Evolutionary conservation across 2,888 invertebrate species (phyloP).

Genomic region (Sesia apiformis): DNA sequence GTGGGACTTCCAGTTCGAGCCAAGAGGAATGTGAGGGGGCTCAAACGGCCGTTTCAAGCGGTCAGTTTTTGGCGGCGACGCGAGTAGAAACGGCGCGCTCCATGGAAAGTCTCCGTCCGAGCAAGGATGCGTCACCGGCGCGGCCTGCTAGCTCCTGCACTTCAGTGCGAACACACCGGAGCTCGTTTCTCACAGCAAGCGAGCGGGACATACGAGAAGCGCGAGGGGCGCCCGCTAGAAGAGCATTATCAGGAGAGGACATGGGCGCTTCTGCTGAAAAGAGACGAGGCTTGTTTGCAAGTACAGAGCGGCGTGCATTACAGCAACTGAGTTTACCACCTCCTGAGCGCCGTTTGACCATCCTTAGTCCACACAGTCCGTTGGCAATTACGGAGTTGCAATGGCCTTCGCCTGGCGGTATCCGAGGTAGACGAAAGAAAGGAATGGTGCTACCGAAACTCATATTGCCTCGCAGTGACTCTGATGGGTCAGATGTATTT

Average conservation of each 20-base stretch:
- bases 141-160: slow-evolving; percentile 69
- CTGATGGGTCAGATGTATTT: slow-evolving; percentile 80
- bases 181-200: slow-evolving; percentile 79
- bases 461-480: slow-evolving; percentile 83
- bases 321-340: slow-evolving; percentile 83
- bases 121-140: slow-evolving; percentile 70
- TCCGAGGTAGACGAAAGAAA: slow-evolving; percentile 79
- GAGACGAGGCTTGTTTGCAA: slow-evolving; percentile 79
- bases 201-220: slow-evolving; percentile 80
- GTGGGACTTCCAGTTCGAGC: slow-evolving; percentile 79
- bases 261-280: slow-evolving; percentile 78
- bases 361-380: slow-evolving; percentile 87
- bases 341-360: slow-evolving; percentile 80
- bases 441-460: slow-evolving; percentile 83
- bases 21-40: slow-evolving; percentile 80
- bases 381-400: slow-evolving; percentile 79
- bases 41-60: slow-evolving; percentile 55
- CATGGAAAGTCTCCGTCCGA: slow-evolving; percentile 81
- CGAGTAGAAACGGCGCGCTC: slow-evolving; percentile 78
- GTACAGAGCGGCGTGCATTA: slow-evolving; percentile 76
- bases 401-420: slow-evolving; percentile 73
- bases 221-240: slow-evolving; percentile 76
- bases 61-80: slow-evolving; percentile 71
- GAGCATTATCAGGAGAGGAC: slow-evolving; percentile 78
- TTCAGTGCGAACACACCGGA: slow-evolving; percentile 65